These are phyloP conservation scores for Brachyistius frenatus DNA, from an alignment of 2,113 vertebrate species.

Conservation along the genomic window DNA sequence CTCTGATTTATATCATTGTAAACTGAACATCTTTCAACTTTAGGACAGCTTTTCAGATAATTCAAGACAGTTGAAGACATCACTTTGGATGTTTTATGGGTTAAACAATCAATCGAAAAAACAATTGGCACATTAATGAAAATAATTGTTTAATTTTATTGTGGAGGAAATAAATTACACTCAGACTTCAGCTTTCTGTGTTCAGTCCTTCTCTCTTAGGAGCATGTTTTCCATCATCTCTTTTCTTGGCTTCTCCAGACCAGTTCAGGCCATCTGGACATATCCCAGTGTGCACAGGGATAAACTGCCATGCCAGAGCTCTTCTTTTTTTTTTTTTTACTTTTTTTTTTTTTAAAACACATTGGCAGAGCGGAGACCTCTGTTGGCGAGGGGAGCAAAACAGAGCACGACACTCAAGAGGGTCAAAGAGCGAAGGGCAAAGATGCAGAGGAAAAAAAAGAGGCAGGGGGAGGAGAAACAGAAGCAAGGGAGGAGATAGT, in stretches of 20 bases:
- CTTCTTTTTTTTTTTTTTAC: background rate
- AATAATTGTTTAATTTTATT: background rate
- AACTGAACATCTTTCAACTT: background rate
- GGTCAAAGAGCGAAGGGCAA: constrained; percentile 59
- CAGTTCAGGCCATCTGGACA: constrained; percentile 53
- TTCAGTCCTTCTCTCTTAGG: constrained; percentile 13
- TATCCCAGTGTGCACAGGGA: constrained; percentile 19
- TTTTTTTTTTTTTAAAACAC: background rate
- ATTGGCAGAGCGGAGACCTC: constrained; percentile 34
- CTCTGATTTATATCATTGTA: background rate
- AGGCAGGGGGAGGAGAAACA: constrained; percentile 30
- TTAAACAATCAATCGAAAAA: background rate
- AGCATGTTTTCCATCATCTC: constrained; percentile 26
- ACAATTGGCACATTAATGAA: background rate
- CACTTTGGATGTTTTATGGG: too few relatives aligned
- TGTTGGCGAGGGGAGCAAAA: constrained; percentile 17
- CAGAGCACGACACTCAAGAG: background rate
- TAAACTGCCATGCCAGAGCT: constrained; percentile 1
- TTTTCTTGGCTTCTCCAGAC: constrained; percentile 18
- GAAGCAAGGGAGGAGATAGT: constrained; percentile 51
- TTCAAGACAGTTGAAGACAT: background rate
- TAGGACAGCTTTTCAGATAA: background rate
- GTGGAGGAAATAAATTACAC: background rate
- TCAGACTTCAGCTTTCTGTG: background rate
- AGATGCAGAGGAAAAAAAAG: constrained; percentile 19